Evolutionary conservation across 2,888 invertebrate species (phyloP).

Genomic region (Amiota communis): DNA sequence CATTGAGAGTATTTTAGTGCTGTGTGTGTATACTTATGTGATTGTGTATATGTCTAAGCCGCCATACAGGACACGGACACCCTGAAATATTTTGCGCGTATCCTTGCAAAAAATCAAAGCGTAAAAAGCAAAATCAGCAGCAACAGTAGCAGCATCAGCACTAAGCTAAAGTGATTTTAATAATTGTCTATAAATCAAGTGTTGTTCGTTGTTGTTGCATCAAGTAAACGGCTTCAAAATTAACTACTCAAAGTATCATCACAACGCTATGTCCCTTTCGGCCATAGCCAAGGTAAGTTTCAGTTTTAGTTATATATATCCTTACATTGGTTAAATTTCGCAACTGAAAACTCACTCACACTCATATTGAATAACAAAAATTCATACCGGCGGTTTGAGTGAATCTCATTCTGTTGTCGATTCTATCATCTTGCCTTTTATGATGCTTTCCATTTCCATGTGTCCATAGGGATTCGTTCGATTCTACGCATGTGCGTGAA

Average conservation of each 20-base stretch:
- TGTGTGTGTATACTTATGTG: too few species aligned
- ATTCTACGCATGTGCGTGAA: conserved; percentile 36
- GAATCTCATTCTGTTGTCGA: conserved; percentile 45
- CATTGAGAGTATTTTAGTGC: too few species aligned
- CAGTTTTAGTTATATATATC: not conserved
- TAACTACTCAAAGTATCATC: conserved; percentile 80
- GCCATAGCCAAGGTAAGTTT: conserved; percentile 80
- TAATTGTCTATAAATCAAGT: conserved; percentile 11
- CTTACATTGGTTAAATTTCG: conserved; percentile 10
- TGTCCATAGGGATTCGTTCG: too few species aligned
- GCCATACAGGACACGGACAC: not conserved
- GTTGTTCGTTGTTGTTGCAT: conserved; percentile 48
- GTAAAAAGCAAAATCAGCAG: not conserved
- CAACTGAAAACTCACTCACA: conserved; percentile 50
- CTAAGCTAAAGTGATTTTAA: not conserved
- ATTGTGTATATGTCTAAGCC: not conserved
- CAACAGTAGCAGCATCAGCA: not conserved
- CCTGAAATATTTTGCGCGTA: conserved; percentile 1
- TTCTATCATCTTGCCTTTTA: not conserved
- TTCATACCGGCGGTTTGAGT: conserved; percentile 49
- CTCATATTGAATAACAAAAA: conserved; percentile 30
- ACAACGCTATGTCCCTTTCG: conserved; percentile 77
- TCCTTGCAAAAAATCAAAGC: not conserved
- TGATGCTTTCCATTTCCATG: too few species aligned
- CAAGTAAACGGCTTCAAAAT: conserved; percentile 75